Conservation (phyloP, 2,113 vertebrate genomes). For the Malurus alboscapulatus region DNA sequence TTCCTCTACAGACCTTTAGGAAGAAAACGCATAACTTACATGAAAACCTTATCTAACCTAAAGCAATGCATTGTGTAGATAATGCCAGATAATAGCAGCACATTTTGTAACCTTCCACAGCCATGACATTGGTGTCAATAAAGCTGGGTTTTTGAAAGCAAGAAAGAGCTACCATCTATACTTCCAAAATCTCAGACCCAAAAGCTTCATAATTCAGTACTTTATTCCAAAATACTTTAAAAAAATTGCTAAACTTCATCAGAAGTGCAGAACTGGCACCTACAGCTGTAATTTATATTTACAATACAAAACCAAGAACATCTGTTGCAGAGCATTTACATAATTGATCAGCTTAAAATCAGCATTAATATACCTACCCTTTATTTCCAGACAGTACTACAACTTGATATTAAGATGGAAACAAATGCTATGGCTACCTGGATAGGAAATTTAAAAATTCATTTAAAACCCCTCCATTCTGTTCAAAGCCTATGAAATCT, state of each 20-base stretch:
- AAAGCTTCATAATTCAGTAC: rapidly evolving
- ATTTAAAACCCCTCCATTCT: conserved; percentile 51
- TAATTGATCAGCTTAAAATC: not conserved
- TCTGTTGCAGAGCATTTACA: not conserved
- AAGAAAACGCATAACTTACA: not conserved
- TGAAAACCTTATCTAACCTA: not conserved
- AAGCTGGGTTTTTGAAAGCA: not conserved
- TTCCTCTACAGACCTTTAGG: not conserved
- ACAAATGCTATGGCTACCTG: conserved; percentile 32
- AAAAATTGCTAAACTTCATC: not conserved
- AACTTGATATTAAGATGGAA: conserved; percentile 54
- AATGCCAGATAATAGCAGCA: not conserved
- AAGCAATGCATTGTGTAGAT: not conserved
- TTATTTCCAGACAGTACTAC: conserved; percentile 39
- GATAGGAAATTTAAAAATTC: conserved; percentile 59
- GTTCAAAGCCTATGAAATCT: conserved; percentile 57
- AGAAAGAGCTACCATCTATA: not conserved
- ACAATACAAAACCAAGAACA: not conserved
- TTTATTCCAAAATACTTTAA: not conserved
- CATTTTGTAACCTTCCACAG: not conserved
- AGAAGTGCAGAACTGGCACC: not conserved
- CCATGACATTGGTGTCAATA: not conserved
- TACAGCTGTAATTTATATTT: not conserved
- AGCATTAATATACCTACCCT: conserved; percentile 20
- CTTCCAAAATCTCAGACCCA: not conserved